Base-by-base conservation (phyloP, 2,888 invertebrate species). In the Nipponacmea schrenckii region DNA sequence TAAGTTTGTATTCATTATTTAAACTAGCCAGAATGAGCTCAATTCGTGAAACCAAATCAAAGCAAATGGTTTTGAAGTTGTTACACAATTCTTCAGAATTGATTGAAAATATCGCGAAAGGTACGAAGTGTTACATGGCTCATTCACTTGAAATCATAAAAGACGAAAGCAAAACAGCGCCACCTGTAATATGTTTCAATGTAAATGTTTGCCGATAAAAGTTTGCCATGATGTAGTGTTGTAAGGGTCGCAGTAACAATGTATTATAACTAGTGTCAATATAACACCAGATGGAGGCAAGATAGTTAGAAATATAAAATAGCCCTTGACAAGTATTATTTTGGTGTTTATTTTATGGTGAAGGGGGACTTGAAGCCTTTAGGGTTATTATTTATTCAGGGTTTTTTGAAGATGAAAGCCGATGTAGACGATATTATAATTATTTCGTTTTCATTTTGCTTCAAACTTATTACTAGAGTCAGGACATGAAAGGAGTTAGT, bases 181-280 rank as follows among this genome's bases (percentile, higher is more conserved):
- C 56, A 56, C 56, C 56, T 56, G 56, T 56, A 56, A 56, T 56
- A 24, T 24, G 20, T 56, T 56, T 56, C 20, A 56, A 56, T 56
- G 56, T 56, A 56, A 56, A 56, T 56, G 56, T 56, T 56, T 56
- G 24, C 56, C 20, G 14, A 56, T 20, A 56, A 56, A 56, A 56
- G 56, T 56, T 56, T 56, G 15, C 24, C 56, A 56, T 24, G 56
- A 10, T 24, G 24, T 24, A 20, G 20, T 56, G 8, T 20, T 24
- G 20, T 24, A 56, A 24, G 12, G 20, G 56, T 12, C 14, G 20
- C 20, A 24, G 12, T 56, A 24, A 24, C 56, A 56, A 56, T 56
- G 56, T 56, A 24, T 56, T 56, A 24, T 56, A 24, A 24, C 56
- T 56, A 20, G 24, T 24, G 56, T 20, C n/a, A 56, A 56, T 56